Percentiles rank a stretch among this genome's conserved stretches.
Conservation (phyloP, 2,888 invertebrate genomes). For the Adelphocoris suturalis region DNA sequence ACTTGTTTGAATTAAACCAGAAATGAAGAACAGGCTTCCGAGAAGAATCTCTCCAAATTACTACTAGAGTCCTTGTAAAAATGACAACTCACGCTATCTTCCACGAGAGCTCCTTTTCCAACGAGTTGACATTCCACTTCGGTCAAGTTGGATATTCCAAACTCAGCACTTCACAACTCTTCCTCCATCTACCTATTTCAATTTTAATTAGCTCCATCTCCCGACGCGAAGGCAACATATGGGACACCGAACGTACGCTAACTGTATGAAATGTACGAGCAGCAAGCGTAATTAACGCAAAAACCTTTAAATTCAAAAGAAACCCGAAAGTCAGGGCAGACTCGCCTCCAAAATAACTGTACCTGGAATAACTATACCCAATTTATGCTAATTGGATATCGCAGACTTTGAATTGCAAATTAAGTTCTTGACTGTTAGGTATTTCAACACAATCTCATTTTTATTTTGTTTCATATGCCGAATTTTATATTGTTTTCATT, state of each 20-base stretch:
- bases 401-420: slow-evolving; percentile 5
- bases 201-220: not conserved
- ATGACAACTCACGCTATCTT: slow-evolving; percentile 20
- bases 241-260: not conserved
- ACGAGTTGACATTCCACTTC: not conserved
- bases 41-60: not conserved
- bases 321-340: not conserved
- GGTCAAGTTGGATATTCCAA: not conserved
- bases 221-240: not conserved
- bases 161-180: not conserved
- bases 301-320: not conserved
- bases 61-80: not conserved
- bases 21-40: not conserved
- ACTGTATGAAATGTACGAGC: too few relatives aligned
- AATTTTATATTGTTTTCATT: slow-evolving; percentile 9
- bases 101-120: not conserved
- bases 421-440: not conserved
- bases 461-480: not conserved
- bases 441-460: not conserved
- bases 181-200: not conserved
- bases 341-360: not conserved
- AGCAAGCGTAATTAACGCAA: not conserved
- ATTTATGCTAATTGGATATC: not conserved
- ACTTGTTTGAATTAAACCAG: not conserved
- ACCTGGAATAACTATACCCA: not conserved